Evolutionary conservation across 1,140 invertebrate genomes (phyloP).

Genomic region (Probaryconus sp.): DNA sequence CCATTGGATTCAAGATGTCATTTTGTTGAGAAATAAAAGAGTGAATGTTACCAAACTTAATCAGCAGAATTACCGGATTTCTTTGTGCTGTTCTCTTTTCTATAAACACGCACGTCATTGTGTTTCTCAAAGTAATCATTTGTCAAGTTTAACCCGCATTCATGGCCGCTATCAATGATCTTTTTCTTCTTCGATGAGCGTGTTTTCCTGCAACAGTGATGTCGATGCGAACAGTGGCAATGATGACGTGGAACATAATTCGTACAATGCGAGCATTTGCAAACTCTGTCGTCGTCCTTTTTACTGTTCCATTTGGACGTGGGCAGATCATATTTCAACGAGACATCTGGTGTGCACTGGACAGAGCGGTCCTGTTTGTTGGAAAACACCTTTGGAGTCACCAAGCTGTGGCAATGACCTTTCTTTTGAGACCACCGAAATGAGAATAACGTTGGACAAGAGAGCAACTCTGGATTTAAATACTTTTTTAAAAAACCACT

Average conservation of each 20-base stretch:
- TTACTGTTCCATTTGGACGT: conserved; percentile 26
- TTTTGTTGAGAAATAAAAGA: too few relatives aligned
- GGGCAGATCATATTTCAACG: conserved; percentile 40
- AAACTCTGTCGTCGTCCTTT: conserved; percentile 46
- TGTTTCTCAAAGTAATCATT: background rate
- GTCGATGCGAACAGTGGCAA: conserved; percentile 44
- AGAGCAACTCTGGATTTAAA: conserved; percentile 29
- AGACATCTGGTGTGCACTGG: conserved; percentile 50
- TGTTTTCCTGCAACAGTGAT: conserved; percentile 44
- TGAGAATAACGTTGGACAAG: conserved; percentile 33
- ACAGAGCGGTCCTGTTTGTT: conserved; percentile 52
- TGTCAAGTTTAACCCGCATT: background rate
- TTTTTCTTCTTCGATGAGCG: conserved; percentile 43
- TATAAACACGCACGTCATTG: too few relatives aligned
- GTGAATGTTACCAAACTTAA: too few relatives aligned
- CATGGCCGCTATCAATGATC: conserved; percentile 14
- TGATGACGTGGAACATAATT: conserved; percentile 45
- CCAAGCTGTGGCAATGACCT: conserved; percentile 36
- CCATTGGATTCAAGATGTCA: too few relatives aligned
- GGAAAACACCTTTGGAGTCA: conserved; percentile 31
- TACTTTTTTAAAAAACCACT: conserved; percentile 54
- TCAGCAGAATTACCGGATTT: too few relatives aligned
- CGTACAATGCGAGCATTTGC: conserved; percentile 40
- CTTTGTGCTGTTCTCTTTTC: too few relatives aligned
- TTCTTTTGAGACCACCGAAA: conserved; percentile 32